Conservation (phyloP, 30 jellyfish, hydroid and myxozoan genomes). For the Aurelia aurita region DNA sequence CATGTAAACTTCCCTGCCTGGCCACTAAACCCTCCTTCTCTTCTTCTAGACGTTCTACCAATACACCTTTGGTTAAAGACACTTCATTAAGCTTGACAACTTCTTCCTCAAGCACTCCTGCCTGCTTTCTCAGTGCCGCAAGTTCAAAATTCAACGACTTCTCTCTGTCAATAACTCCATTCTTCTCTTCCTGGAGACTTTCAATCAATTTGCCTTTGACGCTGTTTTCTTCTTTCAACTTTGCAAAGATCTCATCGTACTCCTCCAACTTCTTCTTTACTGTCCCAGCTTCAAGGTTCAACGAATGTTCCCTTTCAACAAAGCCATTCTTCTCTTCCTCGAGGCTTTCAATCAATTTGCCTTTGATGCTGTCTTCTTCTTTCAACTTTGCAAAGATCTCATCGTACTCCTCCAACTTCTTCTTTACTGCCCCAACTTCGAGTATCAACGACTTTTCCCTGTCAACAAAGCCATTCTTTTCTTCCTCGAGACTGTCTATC, state of each 20-base stretch:
- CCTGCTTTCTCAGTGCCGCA: slow-evolving; percentile 7
- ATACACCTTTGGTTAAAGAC: no score
- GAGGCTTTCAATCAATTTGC: no score
- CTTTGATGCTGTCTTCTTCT: no score
- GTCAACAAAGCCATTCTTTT: no score
- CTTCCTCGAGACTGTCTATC: no score
- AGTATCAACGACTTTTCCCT: background rate
- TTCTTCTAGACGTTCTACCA: slow-evolving; percentile 13
- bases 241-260: slow-evolving; percentile 1
- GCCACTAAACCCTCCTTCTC: slow-evolving; percentile 39
- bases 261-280: slow-evolving; percentile 8
- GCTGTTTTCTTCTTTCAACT: no score
- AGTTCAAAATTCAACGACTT: background rate
- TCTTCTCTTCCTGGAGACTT: no score
- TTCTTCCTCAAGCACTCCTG: slow-evolving; percentile 9
- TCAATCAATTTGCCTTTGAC: no score
- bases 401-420: slow-evolving; percentile 16
- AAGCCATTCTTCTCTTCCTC: no score
- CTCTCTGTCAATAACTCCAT: no score
- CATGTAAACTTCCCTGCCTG: slow-evolving; percentile 8
- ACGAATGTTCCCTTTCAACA: background rate
- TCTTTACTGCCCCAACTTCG: slow-evolving; percentile 2
- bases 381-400: background rate
- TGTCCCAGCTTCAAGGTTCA: background rate
- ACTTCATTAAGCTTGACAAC: background rate